phyloP scores from a whole-genome alignment of 2,888 invertebrate genomes.

The Apotomis capreana region DNA sequence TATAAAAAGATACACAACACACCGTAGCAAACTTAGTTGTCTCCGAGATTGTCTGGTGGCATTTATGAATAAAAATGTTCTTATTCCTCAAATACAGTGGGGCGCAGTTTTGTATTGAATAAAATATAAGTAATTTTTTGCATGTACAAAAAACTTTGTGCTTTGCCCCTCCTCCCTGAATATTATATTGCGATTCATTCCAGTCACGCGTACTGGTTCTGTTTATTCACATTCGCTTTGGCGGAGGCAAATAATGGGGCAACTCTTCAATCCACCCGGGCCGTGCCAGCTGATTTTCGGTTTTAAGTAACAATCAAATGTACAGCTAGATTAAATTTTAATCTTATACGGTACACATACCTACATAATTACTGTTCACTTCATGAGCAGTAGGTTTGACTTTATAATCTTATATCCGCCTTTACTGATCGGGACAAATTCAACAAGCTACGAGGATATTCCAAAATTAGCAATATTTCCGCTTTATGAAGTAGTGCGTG shows the following conservation, averaged over 20 bases:
- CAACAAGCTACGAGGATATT: too few relatives aligned
- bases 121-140: slow-evolving; percentile 66
- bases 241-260: slow-evolving; percentile 71
- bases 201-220: slow-evolving; percentile 69
- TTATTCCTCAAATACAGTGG: slow-evolving; percentile 41
- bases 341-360: background rate
- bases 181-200: slow-evolving; percentile 68
- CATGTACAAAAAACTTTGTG: slow-evolving; percentile 60
- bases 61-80: slow-evolving; percentile 46
- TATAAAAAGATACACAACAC: background rate
- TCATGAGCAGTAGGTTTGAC: too few relatives aligned
- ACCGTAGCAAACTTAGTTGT: slow-evolving; percentile 5
- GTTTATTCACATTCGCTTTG: slow-evolving; percentile 75
- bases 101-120: slow-evolving; percentile 56
- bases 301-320: slow-evolving; percentile 12
- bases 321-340: background rate
- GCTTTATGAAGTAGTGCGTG: too few relatives aligned
- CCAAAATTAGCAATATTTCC: too few relatives aligned
- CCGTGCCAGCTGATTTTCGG: slow-evolving; percentile 33
- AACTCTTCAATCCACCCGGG: slow-evolving; percentile 62
- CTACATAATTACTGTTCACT: too few relatives aligned
- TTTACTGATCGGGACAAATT: too few relatives aligned
- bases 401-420: too few relatives aligned
- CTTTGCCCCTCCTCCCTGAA: slow-evolving; percentile 57
- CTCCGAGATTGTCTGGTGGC: slow-evolving; percentile 41